Evolutionary conservation across 2,113 vertebrate genomes (phyloP).

Genomic region (Heterocephalus glaber): DNA sequence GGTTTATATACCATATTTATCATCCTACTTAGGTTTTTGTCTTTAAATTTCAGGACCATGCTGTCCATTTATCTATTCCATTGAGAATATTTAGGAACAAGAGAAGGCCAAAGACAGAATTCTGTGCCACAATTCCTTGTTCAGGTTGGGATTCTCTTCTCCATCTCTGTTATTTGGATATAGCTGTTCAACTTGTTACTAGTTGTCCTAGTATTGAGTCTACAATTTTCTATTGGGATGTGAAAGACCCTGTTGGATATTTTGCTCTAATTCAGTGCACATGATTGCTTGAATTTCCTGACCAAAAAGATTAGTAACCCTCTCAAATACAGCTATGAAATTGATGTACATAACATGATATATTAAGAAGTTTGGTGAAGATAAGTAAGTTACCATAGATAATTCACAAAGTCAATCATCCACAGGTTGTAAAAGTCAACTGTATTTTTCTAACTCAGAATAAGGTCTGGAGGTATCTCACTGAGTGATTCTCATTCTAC

Average conservation of each 20-base stretch:
- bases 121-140: neutral
- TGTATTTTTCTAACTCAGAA: neutral
- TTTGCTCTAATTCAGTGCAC: neutral
- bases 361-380: constrained; percentile 17
- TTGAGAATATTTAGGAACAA: constrained; percentile 29
- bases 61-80: neutral
- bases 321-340: neutral
- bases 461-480: neutral
- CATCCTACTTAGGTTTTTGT: neutral
- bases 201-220: neutral
- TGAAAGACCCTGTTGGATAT: neutral
- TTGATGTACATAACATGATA: neutral
- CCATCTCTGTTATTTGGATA: neutral
- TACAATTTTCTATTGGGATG: neutral
- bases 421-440: neutral
- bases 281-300: neutral
- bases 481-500: constrained; percentile 24
- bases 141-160: neutral
- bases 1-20: constrained; percentile 39
- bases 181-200: neutral
- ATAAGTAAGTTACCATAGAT: neutral
- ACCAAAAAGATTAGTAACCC: neutral
- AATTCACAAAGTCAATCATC: neutral
- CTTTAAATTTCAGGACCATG: constrained; percentile 1
- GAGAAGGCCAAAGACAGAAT: constrained; percentile 37